Conservation (phyloP, 2,113 vertebrate species). For the Kryptolebias marmoratus region DNA sequence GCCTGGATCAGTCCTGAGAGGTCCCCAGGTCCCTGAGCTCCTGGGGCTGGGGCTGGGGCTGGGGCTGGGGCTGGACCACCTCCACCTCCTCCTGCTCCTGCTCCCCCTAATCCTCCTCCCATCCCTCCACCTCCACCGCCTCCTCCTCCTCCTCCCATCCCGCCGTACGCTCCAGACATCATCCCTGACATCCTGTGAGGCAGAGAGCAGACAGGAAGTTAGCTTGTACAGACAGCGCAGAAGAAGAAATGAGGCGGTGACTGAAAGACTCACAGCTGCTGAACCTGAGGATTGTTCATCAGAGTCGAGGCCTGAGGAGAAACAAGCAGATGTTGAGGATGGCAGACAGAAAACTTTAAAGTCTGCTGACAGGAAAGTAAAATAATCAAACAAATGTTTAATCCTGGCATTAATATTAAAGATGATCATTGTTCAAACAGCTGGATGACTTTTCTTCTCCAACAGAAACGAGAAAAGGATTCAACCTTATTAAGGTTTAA, state of each 20-base stretch:
- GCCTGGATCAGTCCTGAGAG: slow-evolving; percentile 95
- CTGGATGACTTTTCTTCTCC: no score
- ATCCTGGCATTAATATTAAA: no score
- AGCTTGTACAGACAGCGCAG: not conserved
- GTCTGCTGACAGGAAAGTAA: no score
- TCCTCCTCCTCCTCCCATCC: slow-evolving; percentile 56
- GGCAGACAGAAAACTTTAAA: not conserved
- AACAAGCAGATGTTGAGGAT: not conserved
- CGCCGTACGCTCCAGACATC: slow-evolving; percentile 89
- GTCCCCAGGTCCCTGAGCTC: slow-evolving; percentile 81
- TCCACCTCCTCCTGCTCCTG: not conserved
- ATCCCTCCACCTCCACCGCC: not conserved
- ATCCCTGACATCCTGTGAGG: slow-evolving; percentile 91
- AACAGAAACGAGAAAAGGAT: no score
- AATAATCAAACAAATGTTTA: no score
- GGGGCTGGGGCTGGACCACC: slow-evolving; percentile 15
- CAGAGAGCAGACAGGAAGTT: not conserved
- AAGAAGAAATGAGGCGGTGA: not conserved
- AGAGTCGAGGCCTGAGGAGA: slow-evolving; percentile 88
- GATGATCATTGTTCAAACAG: no score
- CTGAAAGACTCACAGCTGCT: slow-evolving; percentile 89
- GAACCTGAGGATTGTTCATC: slow-evolving; percentile 96
- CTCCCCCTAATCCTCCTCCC: slow-evolving; percentile 37
- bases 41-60: slow-evolving; percentile 52
- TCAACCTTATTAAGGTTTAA: no score